Base-by-base conservation (phyloP, 2,797 vertebrate genomes). In the Pipistrellus pipistrellus region DNA sequence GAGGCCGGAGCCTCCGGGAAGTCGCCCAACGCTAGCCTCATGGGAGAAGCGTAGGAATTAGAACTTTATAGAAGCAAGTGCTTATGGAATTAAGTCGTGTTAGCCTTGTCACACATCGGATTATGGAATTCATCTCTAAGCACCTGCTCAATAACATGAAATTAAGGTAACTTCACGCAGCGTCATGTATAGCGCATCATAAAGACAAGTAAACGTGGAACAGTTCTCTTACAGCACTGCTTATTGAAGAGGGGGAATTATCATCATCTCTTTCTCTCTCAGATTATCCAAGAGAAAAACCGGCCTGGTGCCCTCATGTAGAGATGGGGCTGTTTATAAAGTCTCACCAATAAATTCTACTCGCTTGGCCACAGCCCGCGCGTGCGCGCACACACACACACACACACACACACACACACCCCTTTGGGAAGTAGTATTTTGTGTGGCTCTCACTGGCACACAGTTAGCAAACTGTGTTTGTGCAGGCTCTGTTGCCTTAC, bases 51-150 rank as follows among this genome's bases (percentile, higher is more conserved):
- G 5, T 10, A 41, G 13, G 13, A 75, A 81, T 38, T 84, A 76
- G 44, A 93, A 88, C 44, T 73, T 72, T 41, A 62, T 83, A 88
- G 91, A 88, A 95, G 14, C 75, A 92, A 85, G 41, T 89, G 66
- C 75, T 87, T 62, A 88, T 94, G 72, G 83, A 83, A 84, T 91
- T 82, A 75, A 94, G 55, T 59, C 3, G 35, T 17, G 3, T 83
- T 91, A 91, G 15, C 62, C 55, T 92, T 89, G 44, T 78, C 68
- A 38, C 66, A 68, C 25, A 84, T 96, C 93, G 41, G 80, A 81
- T 93, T 84, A 77, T 72, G 76, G 86, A 75, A 76, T 92, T 92
- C 59, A 94, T 91, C 95, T 94, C n/a, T 88, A 81, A 87, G 66
- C 83, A 85, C 55, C 82, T 88, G 46, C 57, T 75, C 64, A 81